Evolutionary conservation across 2,888 invertebrate genomes (phyloP), one percentile per base, ranked within the genome.

Genomic region (Thysanoteuthis rhombus): DNA sequence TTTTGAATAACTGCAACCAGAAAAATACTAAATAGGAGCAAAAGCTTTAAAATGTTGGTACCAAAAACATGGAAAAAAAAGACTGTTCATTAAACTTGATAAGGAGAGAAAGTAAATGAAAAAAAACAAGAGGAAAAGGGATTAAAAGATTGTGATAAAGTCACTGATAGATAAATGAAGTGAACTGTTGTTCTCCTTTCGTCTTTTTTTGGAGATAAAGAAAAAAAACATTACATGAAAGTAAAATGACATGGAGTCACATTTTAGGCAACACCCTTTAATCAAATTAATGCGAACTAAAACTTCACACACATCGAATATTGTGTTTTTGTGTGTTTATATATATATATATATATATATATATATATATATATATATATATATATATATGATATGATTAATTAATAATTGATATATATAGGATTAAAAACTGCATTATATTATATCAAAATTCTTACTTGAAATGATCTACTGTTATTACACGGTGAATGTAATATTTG

Each of bases 221-320:
- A 75, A 75, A 75, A 75, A 25, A 75, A 75, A n/a, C 16, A 75
- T 75, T n/a, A 36, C 75, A 75, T 75, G n/a, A 75, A n/a, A 75
- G 16, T 19, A n/a, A 75, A 75, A n/a, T n/a, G 36, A 12, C 12
- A n/a, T n/a, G 36, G n/a, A n/a, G 75, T 75, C 75, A 75, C n/a
- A 75, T 75, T 75, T 75, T n/a, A 75, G 75, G n/a, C 75, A 75
- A 75, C 75, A 75, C 75, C 75, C 75, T 75, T 75, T 75, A n/a
- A 75, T 75, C 75, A 75, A 75, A 75, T 75, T 75, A 75, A 75
- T 12, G 25, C 52, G 5, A 52, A 52, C 52, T 52, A 22, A n/a
- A n/a, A n/a, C n/a, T n/a, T n/a, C 5, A 52, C 52, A 52, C 25
- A 52, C 52, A 52, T 52, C 52, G 25, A 52, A 52, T 22, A 22